Evolutionary conservation across 2,888 invertebrate species (phyloP), one percentile per base, ranked within the genome.

Genomic region (Cheilosia urbana): DNA sequence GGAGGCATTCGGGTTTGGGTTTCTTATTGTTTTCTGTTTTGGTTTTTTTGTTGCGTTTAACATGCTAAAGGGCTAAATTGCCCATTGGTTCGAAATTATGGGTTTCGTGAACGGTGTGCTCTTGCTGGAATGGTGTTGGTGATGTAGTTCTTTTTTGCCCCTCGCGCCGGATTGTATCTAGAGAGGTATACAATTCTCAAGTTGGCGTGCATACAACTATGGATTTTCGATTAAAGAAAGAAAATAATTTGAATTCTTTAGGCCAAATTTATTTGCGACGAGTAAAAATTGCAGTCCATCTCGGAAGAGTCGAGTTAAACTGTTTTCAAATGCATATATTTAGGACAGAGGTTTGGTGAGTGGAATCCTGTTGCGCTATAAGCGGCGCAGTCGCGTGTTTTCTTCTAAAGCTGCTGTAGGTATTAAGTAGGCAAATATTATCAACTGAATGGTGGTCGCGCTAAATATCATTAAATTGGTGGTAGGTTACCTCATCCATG

Each of bases 81-180:
- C 90, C 90, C 91, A 92, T 91, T 92, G 92, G 91, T 90, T 92
- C 89, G 88, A 92, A 92, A 92, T 92, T 92, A 92, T 91, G 91
- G 91, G 91, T 91, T 92, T 90, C 90, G 89, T 88, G 88, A 87
- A 82, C 57, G 60, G 53, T 69, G 53, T 69, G 69, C 27, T 55
- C 58, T 83, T 66, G 69, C 72, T 60, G 63, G 53, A 51, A 62
- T 81, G 47, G 75, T 75, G 42, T 21, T 62, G 55, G 49, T 82
- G 34, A 58, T 57, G 57, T 69, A 37, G 83, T 71, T 79, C 58
- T 66, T 58, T 65, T 19, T 58, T 60, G 57, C 42, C 66, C 51
- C 62, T 37, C 13, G n/a, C 13, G 55, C 80, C 60, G 88, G 75
- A 78, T 84, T 47, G 40, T 27, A 76, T 57, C 11, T 57, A 30